Evolutionary conservation across 1,140 invertebrate genomes (phyloP), one percentile per base, ranked within the genome.

Genomic region (Helicoverpa armigera): DNA sequence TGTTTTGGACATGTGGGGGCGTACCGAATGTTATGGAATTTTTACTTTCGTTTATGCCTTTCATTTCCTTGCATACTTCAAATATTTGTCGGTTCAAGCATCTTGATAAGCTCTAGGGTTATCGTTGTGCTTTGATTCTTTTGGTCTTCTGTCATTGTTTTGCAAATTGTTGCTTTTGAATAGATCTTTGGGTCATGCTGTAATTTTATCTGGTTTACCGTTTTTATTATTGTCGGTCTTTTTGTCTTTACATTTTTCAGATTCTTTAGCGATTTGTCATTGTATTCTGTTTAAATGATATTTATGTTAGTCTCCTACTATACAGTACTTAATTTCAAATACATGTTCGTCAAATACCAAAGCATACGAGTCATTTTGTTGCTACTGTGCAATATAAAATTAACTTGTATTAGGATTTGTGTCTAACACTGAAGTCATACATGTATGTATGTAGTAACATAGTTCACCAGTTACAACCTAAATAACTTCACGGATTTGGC

Each of bases 21-120:
- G 63, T 67, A 70, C 54, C 54, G 54, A 58, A 18, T 73, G 29
- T 74, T 70, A 29, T 43, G 43, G 65, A 79, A 70, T 70, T 79
- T 79, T 79, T 79, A 79, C 63, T 79, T 79, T 79, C 58, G 35
- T 75, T 75, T 58, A 43, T 35, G 13, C 70, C 29, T 73, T 29
- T 73, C 73, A 58, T 76, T 76, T 76, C 56, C 43, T 56, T 56
- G 54, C 70, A 13, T 13, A 56, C 29, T 58, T 23, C 58, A 50
- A 72, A 72, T 5, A 72, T 4, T 48, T 10, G 43, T 43, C 13
- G 5, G 35, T 18, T 16, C 18, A 16, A 50, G 48, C 65, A 69
- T 69, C 43, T 69, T 18, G 65, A 69, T 69, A 69, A 69, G 43
- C 16, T 18, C 3, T 50, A 18, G n/a, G 35, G 2, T 50, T 16